Evolutionary conservation across 2,113 vertebrate genomes (phyloP).

Genomic region (Tauraco erythrolophus): DNA sequence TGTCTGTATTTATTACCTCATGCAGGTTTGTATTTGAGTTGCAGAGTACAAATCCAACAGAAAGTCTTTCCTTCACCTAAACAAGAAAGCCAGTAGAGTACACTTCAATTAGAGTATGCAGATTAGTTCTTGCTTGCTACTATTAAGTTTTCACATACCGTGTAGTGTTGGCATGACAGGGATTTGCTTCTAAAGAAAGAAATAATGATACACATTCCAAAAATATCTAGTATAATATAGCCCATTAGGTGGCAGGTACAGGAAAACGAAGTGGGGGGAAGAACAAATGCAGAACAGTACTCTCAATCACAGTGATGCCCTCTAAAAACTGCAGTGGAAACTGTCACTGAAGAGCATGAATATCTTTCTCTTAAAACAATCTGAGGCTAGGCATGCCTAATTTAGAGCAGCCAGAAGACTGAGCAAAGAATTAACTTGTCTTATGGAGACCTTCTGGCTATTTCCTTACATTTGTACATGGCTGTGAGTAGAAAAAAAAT

Average conservation of each 20-base stretch:
- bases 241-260: neutral
- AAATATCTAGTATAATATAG: neutral
- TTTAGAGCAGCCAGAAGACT: neutral
- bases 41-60: neutral
- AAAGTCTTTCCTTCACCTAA: neutral
- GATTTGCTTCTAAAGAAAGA: neutral
- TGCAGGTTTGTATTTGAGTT: neutral
- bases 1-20: neutral
- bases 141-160: neutral
- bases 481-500: neutral
- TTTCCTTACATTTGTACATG: neutral
- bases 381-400: neutral
- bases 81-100: neutral
- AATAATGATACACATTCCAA: neutral
- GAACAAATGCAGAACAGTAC: neutral
- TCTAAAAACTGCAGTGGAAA: neutral
- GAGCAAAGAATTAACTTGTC: neutral
- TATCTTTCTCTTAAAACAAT: neutral
- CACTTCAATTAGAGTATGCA: slow-evolving; percentile 24
- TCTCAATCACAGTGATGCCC: neutral
- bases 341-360: neutral
- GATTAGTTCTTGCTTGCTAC: neutral
- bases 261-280: neutral
- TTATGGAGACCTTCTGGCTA: neutral
- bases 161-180: neutral